These are phyloP conservation scores for Stenopsyche tienmushanensis DNA, from an alignment of 1,140 invertebrate genomes.

Conservation along the genomic window DNA sequence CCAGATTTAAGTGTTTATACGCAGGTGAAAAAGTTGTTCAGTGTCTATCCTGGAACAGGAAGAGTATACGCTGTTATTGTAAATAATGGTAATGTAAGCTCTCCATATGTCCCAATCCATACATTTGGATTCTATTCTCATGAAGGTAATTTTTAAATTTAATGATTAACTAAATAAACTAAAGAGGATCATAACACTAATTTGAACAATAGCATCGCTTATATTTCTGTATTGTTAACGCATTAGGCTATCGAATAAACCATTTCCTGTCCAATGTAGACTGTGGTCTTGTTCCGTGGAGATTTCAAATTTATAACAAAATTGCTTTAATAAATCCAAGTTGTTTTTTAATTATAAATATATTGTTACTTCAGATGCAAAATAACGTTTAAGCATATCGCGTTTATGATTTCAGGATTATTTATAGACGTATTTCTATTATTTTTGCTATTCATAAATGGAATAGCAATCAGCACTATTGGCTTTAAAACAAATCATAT, in stretches of 20 bases:
- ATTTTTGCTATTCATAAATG: neutral
- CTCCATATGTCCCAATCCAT: constrained; percentile 61
- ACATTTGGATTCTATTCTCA: constrained; percentile 60
- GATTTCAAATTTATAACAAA: too few relatives aligned
- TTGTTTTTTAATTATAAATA: too few relatives aligned
- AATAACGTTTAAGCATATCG: too few relatives aligned
- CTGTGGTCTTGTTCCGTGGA: too few relatives aligned
- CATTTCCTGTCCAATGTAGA: too few relatives aligned
- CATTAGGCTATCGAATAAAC: too few relatives aligned
- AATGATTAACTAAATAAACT: neutral
- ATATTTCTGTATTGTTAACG: too few relatives aligned
- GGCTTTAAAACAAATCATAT: too few relatives aligned
- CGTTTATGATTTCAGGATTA: neutral
- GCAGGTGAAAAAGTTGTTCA: constrained; percentile 52
- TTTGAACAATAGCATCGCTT: too few relatives aligned
- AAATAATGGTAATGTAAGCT: constrained; percentile 47
- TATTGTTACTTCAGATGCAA: too few relatives aligned
- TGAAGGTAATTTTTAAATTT: constrained; percentile 40
- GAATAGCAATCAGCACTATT: neutral
- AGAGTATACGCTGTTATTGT: constrained; percentile 60
- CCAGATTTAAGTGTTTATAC: constrained; percentile 40
- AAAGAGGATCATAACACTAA: too few relatives aligned
- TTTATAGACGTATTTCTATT: neutral
- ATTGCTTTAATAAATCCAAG: too few relatives aligned
- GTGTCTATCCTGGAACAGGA: constrained; percentile 59